Base-by-base conservation (phyloP, 2,113 vertebrate genomes). In the Thryonomys swinderianus region DNA sequence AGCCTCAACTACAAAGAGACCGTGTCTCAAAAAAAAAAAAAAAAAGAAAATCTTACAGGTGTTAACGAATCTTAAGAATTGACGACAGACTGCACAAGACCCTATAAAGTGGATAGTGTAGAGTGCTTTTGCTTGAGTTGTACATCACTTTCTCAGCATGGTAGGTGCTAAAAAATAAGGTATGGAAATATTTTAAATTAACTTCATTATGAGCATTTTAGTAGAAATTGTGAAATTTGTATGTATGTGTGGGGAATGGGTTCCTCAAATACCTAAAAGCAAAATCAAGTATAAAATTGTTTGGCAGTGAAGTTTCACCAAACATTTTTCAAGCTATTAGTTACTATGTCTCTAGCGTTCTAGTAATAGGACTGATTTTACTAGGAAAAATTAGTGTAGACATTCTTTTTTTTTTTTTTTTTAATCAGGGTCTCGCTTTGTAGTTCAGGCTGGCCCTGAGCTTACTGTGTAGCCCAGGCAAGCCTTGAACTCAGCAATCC, bases 91-190 rank as follows among this genome's bases (percentile, higher is more conserved):
- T 89, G 37, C n/a, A 48, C 53, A 86, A 91, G 83, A 76, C 32
- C 34, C 20, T 53, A 88, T 74, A 55, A 30, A 9, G 16, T 66
- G 42, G 4, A 8, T 83, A 53, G 4, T 90, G 3, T 62, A 92
- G n/a, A 48, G 42, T 92, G 20, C 69, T 48, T 94, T 37, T 83
- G 7, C 88, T 90, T 90, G 84, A 88, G 90, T 76, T 93, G 37
- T 78, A 37, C 8, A 6, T 90, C 53, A 21, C 51, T 92, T 90
- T 66, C 57, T 91, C 66, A 57, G 53, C 23, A 86, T 92, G 34
- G 55, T 86, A 81, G 10, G 21, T 89, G 13, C 30, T 83, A 96
- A 82, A 81, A 79, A 84, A 85, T 25, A 71, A 91, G 27, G 13
- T 84, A n/a, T 37, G 5, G 7, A 73, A 48, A 73, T 71, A 27